Evolutionary conservation across 2,797 vertebrate genomes (phyloP), one percentile per base, ranked within the genome.

Genomic region (Molossus alvarezi): DNA sequence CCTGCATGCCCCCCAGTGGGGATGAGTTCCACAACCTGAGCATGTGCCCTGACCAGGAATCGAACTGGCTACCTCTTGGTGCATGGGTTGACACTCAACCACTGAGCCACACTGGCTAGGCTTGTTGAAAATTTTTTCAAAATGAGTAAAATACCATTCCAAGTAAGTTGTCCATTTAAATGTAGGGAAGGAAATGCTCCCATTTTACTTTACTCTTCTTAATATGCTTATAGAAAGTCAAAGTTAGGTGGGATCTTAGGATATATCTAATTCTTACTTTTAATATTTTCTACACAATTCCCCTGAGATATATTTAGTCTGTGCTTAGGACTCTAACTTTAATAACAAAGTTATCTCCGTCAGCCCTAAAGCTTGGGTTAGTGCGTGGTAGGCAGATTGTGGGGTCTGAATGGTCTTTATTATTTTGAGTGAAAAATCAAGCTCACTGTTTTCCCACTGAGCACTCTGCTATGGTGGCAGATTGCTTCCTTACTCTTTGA

Each of bases 181-280:
- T 81, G 51, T 18, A 48, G 91, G 48, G 13, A 18, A 76, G 1
- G 71, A 41, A 62, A 75, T 9, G 13, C 1, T 76, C 62, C 45
- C 21, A 12, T 71, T 33, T 81, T 58, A 11, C 1, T 45, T 90
- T 84, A 33, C 9, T 53, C 57, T 37, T 82, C 12, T 3, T 72
- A 1, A 65, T 57, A 9, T 75, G 11, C 11, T 80, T 48, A 60
- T 3, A 65, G 12, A 86, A 60, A 83, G 33, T 77, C 60, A 27
- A 41, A 82, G 55, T 93, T 82, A 85, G 25, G 62, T 29, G 65
- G 14, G 10, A 62, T 29, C 21, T 75, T 33, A 55, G 27, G 25
- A n/a, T 94, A 23, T 90, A n/a, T 91, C 18, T 90, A 69, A 90
- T 3, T 90, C 9, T 72, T 25, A 67, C 4, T 79, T 89, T 2